These are phyloP conservation scores for Raja brachyura DNA, from an alignment of 2,113 vertebrate genomes.

Conservation along the genomic window DNA sequence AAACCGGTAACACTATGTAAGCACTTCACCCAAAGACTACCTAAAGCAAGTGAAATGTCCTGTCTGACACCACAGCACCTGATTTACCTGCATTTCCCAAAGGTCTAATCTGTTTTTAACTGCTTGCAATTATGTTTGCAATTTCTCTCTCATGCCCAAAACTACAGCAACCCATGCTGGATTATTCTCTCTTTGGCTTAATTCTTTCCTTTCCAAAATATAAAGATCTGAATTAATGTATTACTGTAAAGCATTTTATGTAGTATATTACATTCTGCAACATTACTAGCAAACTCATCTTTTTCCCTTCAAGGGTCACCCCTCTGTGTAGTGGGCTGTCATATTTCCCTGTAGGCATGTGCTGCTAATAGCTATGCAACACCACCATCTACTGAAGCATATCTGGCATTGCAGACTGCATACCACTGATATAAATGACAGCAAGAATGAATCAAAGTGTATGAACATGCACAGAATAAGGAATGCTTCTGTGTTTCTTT, in stretches of 20 bases:
- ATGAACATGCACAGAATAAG: neutral
- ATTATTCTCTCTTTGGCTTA: neutral
- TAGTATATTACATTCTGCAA: neutral
- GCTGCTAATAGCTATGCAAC: neutral
- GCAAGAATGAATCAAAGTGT: neutral
- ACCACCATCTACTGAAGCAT: neutral
- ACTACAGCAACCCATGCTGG: neutral
- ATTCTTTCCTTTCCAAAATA: neutral
- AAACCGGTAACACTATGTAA: neutral
- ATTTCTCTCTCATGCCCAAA: neutral
- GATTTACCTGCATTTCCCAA: neutral
- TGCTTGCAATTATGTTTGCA: neutral
- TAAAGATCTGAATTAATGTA: neutral
- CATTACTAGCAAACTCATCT: neutral
- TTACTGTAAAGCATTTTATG: neutral
- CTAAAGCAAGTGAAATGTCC: neutral
- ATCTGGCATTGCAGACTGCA: neutral
- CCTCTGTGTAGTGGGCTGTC: neutral
- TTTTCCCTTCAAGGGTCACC: neutral
- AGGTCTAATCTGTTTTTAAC: neutral
- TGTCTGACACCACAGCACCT: too few relatives aligned
- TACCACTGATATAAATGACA: neutral
- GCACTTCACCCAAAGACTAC: neutral
- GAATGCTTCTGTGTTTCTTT: neutral
- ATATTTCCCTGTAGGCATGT: neutral